Evolutionary conservation across 2,113 vertebrate genomes (phyloP).

Genomic region (Notiomystis cincta): DNA sequence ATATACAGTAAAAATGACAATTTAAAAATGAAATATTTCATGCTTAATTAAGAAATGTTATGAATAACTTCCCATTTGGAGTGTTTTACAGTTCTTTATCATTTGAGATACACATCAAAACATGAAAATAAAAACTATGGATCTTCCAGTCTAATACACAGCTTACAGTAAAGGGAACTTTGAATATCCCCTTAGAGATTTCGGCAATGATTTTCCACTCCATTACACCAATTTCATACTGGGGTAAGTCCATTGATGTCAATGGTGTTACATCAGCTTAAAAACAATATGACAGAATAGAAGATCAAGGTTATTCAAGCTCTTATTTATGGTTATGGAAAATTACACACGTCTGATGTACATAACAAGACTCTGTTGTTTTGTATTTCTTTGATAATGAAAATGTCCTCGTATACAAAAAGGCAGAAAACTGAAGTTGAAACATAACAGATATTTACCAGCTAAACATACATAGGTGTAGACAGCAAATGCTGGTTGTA

Average conservation of each 20-base stretch:
- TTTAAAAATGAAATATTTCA: conserved; percentile 66
- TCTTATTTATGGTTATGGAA: conserved; percentile 61
- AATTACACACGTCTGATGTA: conserved; percentile 43
- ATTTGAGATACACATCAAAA: conserved; percentile 68
- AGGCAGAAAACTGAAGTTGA: conserved; percentile 32
- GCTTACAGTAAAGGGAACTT: conserved; percentile 37
- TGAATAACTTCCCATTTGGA: conserved; percentile 53
- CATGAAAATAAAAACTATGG: conserved; percentile 22
- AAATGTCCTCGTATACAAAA: not conserved
- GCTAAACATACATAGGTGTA: not conserved
- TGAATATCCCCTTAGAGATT: conserved; percentile 61
- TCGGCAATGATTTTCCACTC: conserved; percentile 63
- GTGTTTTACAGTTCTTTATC: conserved; percentile 23
- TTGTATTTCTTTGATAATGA: conserved; percentile 44
- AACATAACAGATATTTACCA: conserved; percentile 55
- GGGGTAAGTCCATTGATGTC: conserved; percentile 58
- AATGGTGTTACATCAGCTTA: conserved; percentile 55
- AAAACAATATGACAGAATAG: conserved; percentile 61
- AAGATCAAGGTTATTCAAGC: conserved; percentile 63
- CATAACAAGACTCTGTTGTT: conserved; percentile 21
- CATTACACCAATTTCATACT: conserved; percentile 66
- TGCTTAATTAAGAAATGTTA: conserved; percentile 66
- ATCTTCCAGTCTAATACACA: conserved; percentile 54
- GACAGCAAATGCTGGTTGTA: conserved; percentile 19
- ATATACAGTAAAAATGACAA: conserved; percentile 57